These are phyloP conservation scores for Habroteleia sp. DNA, from an alignment of 2,888 invertebrate species.

Conservation along the genomic window DNA sequence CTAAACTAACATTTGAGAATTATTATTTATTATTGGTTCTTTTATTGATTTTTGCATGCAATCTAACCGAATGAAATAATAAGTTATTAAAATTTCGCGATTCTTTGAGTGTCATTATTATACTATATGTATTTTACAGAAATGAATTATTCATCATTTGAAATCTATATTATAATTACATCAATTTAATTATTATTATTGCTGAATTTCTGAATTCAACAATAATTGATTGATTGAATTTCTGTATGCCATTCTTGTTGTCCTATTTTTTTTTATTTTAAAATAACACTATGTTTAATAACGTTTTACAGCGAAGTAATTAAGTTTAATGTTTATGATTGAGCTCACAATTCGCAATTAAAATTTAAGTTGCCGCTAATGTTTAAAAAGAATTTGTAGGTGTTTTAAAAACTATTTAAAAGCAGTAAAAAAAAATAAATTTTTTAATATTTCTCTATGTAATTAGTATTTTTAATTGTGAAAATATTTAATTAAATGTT, in stretches of 20 bases:
- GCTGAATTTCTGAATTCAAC: no score
- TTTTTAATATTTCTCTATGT: no score
- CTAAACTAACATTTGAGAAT: no score
- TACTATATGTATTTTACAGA: slow-evolving; percentile 19
- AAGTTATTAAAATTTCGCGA: slow-evolving; percentile 31
- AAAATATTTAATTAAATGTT: no score
- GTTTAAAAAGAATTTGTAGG: slow-evolving; percentile 6
- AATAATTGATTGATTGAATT: slow-evolving; percentile 52
- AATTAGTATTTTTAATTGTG: no score
- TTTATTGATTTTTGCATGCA: slow-evolving; percentile 40
- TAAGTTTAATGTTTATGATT: slow-evolving; percentile 31
- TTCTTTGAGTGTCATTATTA: slow-evolving; percentile 36
- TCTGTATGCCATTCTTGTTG: slow-evolving; percentile 1
- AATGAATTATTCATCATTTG: slow-evolving; percentile 49
- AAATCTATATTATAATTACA: slow-evolving; percentile 37
- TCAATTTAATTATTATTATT: slow-evolving; percentile 40
- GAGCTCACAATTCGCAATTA: slow-evolving; percentile 24
- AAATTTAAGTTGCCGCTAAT: slow-evolving; percentile 3
- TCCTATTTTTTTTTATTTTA: slow-evolving; percentile 2
- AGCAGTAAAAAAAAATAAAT: no score
- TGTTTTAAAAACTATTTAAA: no score
- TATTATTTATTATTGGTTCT: slow-evolving; percentile 32
- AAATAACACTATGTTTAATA: slow-evolving; percentile 31
- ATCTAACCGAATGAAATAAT: slow-evolving; percentile 21
- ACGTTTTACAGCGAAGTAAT: slow-evolving; percentile 37